These are phyloP conservation scores for Temnopleurus reevesii DNA, from an alignment of 53 echinoderm and acorn worm genomes.

Conservation along the genomic window DNA sequence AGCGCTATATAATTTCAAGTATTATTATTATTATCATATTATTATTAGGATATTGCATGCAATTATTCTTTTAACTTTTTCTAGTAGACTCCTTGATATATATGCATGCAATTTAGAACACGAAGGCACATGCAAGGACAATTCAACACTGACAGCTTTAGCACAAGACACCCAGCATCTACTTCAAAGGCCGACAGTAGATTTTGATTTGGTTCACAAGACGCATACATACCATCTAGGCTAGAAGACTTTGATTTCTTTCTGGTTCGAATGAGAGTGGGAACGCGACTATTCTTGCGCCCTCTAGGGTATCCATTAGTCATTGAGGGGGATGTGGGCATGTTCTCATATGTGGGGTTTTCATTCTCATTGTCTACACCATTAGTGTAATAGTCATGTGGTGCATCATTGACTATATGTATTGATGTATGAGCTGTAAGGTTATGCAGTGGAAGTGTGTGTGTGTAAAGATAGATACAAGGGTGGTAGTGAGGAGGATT, in stretches of 20 bases:
- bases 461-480: neutral
- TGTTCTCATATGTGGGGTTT: constrained; percentile 31
- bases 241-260: constrained; percentile 63
- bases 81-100: no score
- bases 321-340: neutral
- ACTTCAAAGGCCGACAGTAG: neutral
- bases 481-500: neutral
- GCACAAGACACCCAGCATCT: neutral
- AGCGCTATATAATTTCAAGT: no score
- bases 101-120: neutral
- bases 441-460: neutral
- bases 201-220: neutral
- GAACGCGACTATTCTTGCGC: constrained; percentile 66
- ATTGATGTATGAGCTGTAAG: neutral
- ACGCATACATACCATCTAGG: constrained; percentile 70
- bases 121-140: neutral
- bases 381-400: constrained; percentile 35
- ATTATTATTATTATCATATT: no score
- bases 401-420: constrained; percentile 41
- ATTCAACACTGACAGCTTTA: neutral
- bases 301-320: constrained; percentile 17
- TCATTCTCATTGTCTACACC: constrained; percentile 42
- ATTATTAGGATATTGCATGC: no score
- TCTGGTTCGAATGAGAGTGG: constrained; percentile 79
- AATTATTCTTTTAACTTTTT: no score